phyloP scores from a whole-genome alignment of 2,113 vertebrate species.

The Hydrochoerus hydrochaeris region DNA sequence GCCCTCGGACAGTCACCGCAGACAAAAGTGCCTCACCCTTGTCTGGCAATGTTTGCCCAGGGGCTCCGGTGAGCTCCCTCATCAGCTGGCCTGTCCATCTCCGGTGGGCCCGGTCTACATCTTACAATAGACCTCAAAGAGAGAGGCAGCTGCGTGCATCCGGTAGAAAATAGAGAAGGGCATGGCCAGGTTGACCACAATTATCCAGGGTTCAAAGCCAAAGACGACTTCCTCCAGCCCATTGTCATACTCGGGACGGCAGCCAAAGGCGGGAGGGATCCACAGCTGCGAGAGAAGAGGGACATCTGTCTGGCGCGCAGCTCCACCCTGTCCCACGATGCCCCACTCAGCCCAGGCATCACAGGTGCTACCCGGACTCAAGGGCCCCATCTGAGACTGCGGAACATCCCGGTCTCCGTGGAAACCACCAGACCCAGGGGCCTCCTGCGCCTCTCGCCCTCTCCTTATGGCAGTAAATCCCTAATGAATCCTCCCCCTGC shows the following conservation, averaged over 20 bases:
- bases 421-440: fast-evolving
- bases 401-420: fast-evolving
- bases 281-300: conserved; percentile 90
- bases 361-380: fast-evolving
- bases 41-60: conserved; percentile 40
- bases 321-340: not conserved
- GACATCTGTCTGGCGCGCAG: not conserved
- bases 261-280: conserved; percentile 97
- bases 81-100: not conserved
- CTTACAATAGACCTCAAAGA: conserved; percentile 96
- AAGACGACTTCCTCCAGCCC: conserved; percentile 95
- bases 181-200: conserved; percentile 96
- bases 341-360: not conserved
- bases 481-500: fast-evolving
- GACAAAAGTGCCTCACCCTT: not conserved
- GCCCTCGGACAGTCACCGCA: not conserved
- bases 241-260: conserved; percentile 97
- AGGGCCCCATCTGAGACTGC: fast-evolving
- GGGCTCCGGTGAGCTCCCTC: not conserved
- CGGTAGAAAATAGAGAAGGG: conserved; percentile 98
- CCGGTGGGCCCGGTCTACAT: conserved; percentile 83
- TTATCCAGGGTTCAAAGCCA: conserved; percentile 96
- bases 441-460: not conserved
- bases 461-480: not conserved
- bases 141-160: conserved; percentile 97